Base-by-base conservation (phyloP, 23 tunicate genomes). In the Trididemnum clinides region DNA sequence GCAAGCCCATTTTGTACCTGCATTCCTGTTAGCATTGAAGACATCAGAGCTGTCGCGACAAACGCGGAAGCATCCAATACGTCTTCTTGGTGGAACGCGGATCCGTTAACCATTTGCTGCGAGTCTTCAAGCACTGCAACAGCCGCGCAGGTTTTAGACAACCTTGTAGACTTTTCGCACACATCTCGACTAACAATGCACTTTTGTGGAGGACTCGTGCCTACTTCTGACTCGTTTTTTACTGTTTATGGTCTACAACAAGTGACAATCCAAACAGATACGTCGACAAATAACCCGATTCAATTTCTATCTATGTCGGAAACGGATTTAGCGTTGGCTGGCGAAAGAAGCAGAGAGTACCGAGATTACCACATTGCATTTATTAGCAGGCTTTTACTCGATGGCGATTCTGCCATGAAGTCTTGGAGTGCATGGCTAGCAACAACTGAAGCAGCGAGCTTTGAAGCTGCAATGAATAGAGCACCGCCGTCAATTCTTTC, bases 361-460 rank as follows among this genome's bases (percentile, higher is more conserved):
- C 22, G 83, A 32, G 83, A 78, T 32, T 31, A 51, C 31, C 83
- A 78, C 66, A 78, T 78, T 36, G 83, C 83, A 7, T 78, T 78
- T 25, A 29, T 78, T 6, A 28, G 28, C 83, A 29, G 25, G 37
- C 21, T 2, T 1, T 3, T 51, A 5, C 28, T 51, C 22, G 50
- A 50, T 78, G 83, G 83, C 7, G 37, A 78, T 27, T 25, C 38
- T 1, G 38, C 25, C 18, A 10, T 78, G 25, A 51, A 78, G 28
- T 51, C 83, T 29, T 78, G 65, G 65, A 78, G 83, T 31, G 66
- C 51, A 4, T 51, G 64, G 83, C n/a, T n/a, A n/a, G 23, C 65
- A 22, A 3, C 7, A 18, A 38, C 64, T 1, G 83, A 78, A 51
- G 83, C 25, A 4, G 65, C 64, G 37, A n/a, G 12, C 18, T 18